A percentile compares a stretch with the other conserved stretches of the same genome.
These are phyloP conservation scores for Pantherophis vulpinus DNA, from an alignment of 2,797 vertebrate genomes.

Conservation along the genomic window DNA sequence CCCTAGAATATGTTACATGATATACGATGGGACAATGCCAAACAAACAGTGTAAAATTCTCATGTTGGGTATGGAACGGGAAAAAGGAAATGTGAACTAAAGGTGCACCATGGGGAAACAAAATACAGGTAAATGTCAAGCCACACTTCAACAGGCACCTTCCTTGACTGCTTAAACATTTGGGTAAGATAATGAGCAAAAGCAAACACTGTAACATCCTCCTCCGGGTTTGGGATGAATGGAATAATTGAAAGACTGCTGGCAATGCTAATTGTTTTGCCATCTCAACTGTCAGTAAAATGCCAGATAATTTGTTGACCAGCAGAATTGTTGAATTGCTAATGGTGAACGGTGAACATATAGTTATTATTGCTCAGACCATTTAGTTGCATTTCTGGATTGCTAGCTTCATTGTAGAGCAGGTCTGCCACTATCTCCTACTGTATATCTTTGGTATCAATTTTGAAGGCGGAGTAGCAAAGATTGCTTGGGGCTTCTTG, in stretches of 20 bases:
- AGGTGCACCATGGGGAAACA: constrained; percentile 17
- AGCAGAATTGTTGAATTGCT: neutral
- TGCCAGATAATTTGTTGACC: neutral
- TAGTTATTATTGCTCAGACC: constrained; percentile 18
- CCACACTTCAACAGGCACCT: constrained; percentile 39
- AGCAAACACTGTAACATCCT: constrained; percentile 40
- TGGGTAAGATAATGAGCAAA: constrained; percentile 50
- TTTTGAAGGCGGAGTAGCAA: rapidly evolving
- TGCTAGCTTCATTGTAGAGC: neutral
- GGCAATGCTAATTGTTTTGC: constrained; percentile 33
- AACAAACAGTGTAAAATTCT: neutral
- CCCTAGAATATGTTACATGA: neutral
- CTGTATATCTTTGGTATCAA: neutral
- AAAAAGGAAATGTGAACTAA: constrained; percentile 41
- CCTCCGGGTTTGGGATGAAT: constrained; percentile 9
- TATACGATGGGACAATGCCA: neutral
- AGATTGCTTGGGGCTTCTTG: rapidly evolving
- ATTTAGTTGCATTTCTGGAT: constrained; percentile 24
- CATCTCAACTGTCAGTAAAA: neutral
- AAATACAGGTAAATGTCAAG: constrained; percentile 45
- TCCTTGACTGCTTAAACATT: constrained; percentile 49
- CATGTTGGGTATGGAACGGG: neutral
- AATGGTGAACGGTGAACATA: neutral
- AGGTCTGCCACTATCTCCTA: neutral
- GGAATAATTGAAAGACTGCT: neutral